Conservation (phyloP, 2,888 invertebrate genomes). For the Diadromus collaris region DNA sequence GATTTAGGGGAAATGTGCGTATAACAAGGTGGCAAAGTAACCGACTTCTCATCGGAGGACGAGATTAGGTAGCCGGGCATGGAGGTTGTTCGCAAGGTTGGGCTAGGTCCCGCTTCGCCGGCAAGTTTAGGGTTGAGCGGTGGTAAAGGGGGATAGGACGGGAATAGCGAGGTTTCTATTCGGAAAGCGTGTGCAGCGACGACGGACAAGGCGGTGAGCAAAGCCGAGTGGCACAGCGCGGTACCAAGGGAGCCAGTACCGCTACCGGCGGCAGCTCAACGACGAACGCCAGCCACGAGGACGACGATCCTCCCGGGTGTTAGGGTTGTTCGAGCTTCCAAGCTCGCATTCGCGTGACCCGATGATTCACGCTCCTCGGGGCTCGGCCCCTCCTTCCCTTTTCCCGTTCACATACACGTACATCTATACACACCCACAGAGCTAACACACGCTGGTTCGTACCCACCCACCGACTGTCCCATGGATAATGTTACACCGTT, state of each 20-base stretch:
- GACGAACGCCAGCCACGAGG: constrained; percentile 55
- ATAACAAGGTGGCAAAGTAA: neutral
- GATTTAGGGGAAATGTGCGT: no score
- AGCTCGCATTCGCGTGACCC: constrained; percentile 75
- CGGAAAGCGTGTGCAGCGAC: constrained; percentile 49
- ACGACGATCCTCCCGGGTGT: constrained; percentile 70
- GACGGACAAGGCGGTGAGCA: constrained; percentile 58
- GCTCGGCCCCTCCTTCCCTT: constrained; percentile 47
- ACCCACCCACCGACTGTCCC: constrained; percentile 3
- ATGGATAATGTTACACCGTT: constrained; percentile 8
- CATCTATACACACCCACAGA: neutral
- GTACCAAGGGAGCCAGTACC: constrained; percentile 50
- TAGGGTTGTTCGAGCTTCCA: constrained; percentile 62
- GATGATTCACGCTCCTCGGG: constrained; percentile 74
- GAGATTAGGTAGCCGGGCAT: neutral
- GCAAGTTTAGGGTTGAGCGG: constrained; percentile 37
- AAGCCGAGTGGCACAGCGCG: constrained; percentile 59
- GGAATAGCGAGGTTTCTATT: constrained; percentile 6
- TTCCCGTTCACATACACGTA: constrained; percentile 1
- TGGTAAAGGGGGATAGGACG: constrained; percentile 14
- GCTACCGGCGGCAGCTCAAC: constrained; percentile 50
- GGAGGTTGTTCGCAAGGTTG: constrained; percentile 28
- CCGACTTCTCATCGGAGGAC: neutral
- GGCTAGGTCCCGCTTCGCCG: constrained; percentile 48
- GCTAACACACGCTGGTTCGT: neutral